Evolutionary conservation across 2,113 vertebrate species (phyloP).

Genomic region (Misgurnus mizolepis): DNA sequence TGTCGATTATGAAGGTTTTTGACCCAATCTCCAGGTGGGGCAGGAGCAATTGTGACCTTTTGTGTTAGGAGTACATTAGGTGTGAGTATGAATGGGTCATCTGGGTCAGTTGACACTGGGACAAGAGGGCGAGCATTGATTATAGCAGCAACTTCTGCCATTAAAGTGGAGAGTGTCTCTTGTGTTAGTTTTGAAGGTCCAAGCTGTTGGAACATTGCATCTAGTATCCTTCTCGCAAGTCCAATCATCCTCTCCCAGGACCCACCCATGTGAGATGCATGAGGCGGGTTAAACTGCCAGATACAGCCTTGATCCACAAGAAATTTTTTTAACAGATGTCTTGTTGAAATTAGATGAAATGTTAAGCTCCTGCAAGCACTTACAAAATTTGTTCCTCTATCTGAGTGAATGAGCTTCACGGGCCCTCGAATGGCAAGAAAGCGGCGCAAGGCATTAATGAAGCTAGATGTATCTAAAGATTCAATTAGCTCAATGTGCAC

Average conservation of each 20-base stretch:
- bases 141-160: background rate
- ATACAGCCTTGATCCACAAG: background rate
- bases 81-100: slow-evolving; percentile 5
- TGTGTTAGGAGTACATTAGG: background rate
- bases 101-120: background rate
- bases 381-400: slow-evolving; percentile 4
- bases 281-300: slow-evolving; percentile 3
- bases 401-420: background rate
- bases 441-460: slow-evolving; percentile 23
- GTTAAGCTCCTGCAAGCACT: slow-evolving; percentile 16
- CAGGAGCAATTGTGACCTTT: slow-evolving; percentile 6
- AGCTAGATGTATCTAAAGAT: slow-evolving; percentile 40
- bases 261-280: background rate
- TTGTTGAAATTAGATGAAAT: slow-evolving; percentile 3
- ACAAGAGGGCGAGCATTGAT: slow-evolving; percentile 6
- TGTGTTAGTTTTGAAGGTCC: background rate
- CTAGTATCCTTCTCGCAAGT: background rate
- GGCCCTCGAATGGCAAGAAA: slow-evolving; percentile 21
- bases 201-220: slow-evolving; percentile 17
- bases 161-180: background rate
- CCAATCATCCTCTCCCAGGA: slow-evolving; percentile 23
- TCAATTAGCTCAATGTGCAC: slow-evolving; percentile 42
- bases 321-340: background rate
- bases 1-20: background rate
- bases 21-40: background rate